Evolutionary conservation across 1,140 invertebrate genomes (phyloP).

Genomic region (Bilobella aurantiaca): DNA sequence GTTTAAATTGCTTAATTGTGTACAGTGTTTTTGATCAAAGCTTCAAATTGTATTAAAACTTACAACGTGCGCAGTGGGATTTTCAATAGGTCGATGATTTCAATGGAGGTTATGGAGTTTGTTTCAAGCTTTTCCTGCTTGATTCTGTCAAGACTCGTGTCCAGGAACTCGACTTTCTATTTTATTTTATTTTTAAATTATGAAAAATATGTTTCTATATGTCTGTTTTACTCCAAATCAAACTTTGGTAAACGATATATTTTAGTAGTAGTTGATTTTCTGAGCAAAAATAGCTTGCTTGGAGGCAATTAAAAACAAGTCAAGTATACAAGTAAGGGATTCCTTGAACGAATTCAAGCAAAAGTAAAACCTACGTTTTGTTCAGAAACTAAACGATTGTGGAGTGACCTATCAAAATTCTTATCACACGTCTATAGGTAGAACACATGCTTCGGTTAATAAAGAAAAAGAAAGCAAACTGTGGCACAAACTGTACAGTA

Average conservation of each 20-base stretch:
- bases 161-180: no score
- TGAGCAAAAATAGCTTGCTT: constrained; percentile 1
- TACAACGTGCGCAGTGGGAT: no score
- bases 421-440: background rate
- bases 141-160: no score
- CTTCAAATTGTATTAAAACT: no score
- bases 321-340: background rate
- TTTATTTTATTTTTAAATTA: no score
- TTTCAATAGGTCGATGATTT: no score
- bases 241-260: constrained; percentile 13
- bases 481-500: background rate
- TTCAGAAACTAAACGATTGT: constrained; percentile 4
- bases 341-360: background rate
- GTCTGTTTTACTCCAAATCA: background rate
- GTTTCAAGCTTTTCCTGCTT: no score
- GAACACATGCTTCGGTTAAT: background rate
- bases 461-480: background rate
- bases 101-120: no score
- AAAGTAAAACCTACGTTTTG: background rate
- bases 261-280: background rate
- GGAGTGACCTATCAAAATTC: background rate
- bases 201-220: no score
- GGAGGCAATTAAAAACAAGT: constrained; percentile 7
- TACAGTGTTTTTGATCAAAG: no score
- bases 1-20: no score